Evolutionary conservation across 2,113 vertebrate genomes (phyloP), one percentile per base, ranked within the genome.

Genomic region (Gopherus evgoodei): DNA sequence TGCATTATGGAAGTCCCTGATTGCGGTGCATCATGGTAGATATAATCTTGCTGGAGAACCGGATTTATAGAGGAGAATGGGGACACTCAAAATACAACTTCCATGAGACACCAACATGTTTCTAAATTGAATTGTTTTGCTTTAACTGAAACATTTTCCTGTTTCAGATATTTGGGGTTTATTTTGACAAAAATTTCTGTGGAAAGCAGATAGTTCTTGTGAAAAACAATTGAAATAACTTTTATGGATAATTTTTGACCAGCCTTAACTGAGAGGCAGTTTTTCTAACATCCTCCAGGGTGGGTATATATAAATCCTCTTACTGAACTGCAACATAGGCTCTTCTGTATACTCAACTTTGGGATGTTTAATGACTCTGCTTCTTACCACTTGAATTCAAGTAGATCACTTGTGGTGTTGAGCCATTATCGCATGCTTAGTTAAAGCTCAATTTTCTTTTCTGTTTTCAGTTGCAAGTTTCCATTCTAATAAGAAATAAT

Each of bases 271-370:
- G 57, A 24, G 11, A 49, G 10, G 76, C 1, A 0, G 0, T 65
- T 12, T 83, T 25, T 83, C 14, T 75, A 81, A 5, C 57, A 80
- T 0, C 0, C 84, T 85, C 9, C 0, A 0, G 53, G 19, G 16
- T 16, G 5, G 82, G 53, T 14, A 38, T 72, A 12, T 53, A 42
- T 65, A 69, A n/a, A 22, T 84, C 16, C 50, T 8, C 17, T 87
- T 87, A 85, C 27, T 2, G 38, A 53, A 78, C 38, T 25, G 13
- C 24, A 75, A 35, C 6, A 8, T 38, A 31, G 0, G 0, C 90
- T 88, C 8, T 83, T 38, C 42, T 90, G 2, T 31, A 10, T 44
- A 89, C 87, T 0, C 0, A 7, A 78, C 8, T 50, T 69, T 88
- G 49, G 81, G 84, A 50, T 10, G 1, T 91, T 8, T 56, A 38